These are phyloP conservation scores for Copidosoma floridanum DNA, from an alignment of 1,140 invertebrate genomes.

Conservation along the genomic window DNA sequence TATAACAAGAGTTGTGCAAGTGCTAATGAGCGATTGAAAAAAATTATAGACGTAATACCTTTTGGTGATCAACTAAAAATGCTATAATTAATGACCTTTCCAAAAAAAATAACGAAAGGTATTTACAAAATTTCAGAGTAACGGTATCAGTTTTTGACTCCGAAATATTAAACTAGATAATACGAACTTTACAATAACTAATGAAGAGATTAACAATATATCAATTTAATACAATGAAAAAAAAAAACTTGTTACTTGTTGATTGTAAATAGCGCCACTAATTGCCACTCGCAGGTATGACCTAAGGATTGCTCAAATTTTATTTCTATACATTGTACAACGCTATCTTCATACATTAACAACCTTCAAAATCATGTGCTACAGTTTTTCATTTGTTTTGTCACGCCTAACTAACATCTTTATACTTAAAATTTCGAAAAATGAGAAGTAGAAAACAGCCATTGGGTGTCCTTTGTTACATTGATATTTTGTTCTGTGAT, in stretches of 20 bases:
- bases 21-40: slow-evolving; percentile 4
- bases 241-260: slow-evolving; percentile 6
- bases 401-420: no score
- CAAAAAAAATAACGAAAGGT: not conserved
- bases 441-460: no score
- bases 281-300: slow-evolving; percentile 1
- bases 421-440: not conserved
- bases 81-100: slow-evolving; percentile 11
- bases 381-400: not conserved
- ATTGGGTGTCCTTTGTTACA: no score
- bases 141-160: slow-evolving; percentile 19
- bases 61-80: slow-evolving; percentile 14
- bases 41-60: no score
- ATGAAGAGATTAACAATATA: no score
- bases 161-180: slow-evolving; percentile 16
- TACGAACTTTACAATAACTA: no score
- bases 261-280: slow-evolving; percentile 10
- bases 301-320: not conserved
- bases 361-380: not conserved
- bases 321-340: slow-evolving; percentile 18
- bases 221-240: slow-evolving; percentile 8
- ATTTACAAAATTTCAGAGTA: slow-evolving; percentile 11
- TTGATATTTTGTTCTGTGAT: no score
- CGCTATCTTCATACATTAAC: not conserved
- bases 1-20: slow-evolving; percentile 5